Base-by-base conservation (phyloP, 1,140 invertebrate species). In the Bombus huntii region DNA sequence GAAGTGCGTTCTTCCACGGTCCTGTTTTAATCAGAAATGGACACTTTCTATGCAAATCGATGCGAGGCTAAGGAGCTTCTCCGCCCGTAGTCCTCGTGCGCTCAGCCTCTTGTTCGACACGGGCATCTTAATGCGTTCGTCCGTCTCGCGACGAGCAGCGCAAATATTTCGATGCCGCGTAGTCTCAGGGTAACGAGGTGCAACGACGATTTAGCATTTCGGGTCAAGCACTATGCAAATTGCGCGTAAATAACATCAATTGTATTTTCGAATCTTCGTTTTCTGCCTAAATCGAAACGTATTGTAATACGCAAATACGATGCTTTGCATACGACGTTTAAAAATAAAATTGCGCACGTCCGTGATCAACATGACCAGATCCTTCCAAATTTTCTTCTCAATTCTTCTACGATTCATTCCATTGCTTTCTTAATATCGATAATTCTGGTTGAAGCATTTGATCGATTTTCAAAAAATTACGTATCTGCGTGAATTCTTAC, bases 1-100 rank as follows among this genome's bases (percentile, higher is more conserved):
- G n/a, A 59, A 57, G n/a, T 76, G 59, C 77, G 80, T 76, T 72
- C 87, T 87, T 86, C 75, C 82, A 47, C 72, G 66, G 78, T 76
- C 47, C 37, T 80, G 74, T 80, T 89, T 89, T 62, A 70, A 68
- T 47, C 44, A 37, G 73, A 70, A 89, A 66, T 70, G 77, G 76
- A 89, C 77, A 89, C 84, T 89, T 89, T 89, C 87, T 81, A 89
- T 89, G 87, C 88, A 89, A 89, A 89, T 89, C 80, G 84, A 89
- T 89, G 84, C 80, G 80, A 83, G 57, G 80, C 81, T 87, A 83
- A 87, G 87, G 77, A 89, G 79, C 79, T 86, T 74, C 83, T 39
- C 66, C 71, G 62, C 73, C 47, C 25, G 44, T 18, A 53, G 39
- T 68, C 34, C 68, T 66, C 79, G 53, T 39, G 3, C 18, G 53